Conservation (phyloP, 2,113 vertebrate species). For the Spilogale gracilis region DNA sequence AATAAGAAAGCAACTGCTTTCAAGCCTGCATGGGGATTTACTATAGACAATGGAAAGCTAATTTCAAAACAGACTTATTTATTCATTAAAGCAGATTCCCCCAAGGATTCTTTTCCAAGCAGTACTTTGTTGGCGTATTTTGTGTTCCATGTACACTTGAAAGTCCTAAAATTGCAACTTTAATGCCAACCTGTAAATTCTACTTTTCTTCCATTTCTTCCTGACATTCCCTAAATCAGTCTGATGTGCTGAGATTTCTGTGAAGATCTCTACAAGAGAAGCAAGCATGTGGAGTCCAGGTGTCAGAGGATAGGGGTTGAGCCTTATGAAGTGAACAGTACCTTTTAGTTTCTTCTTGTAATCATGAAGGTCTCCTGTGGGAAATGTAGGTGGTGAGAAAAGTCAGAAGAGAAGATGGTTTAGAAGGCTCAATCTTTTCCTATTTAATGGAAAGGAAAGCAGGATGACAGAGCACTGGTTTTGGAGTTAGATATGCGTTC, state of each 20-base stretch:
- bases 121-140: slow-evolving; percentile 5
- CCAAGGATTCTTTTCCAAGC: slow-evolving; percentile 25
- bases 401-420: neutral
- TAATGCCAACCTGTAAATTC: neutral
- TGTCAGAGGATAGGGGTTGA: neutral
- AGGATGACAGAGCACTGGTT: neutral
- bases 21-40: neutral
- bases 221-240: slow-evolving; percentile 25
- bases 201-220: neutral
- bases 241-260: slow-evolving; percentile 27
- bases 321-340: neutral
- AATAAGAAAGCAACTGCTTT: slow-evolving; percentile 64
- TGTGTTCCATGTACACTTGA: slow-evolving; percentile 15
- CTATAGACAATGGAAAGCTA: slow-evolving; percentile 64
- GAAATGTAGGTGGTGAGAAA: neutral
- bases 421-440: neutral
- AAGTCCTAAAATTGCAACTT: slow-evolving; percentile 30
- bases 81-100: slow-evolving; percentile 65
- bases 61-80: slow-evolving; percentile 70
- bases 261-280: neutral
- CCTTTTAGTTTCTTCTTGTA: neutral
- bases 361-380: neutral
- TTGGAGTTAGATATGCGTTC: neutral
- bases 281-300: neutral
- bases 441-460: neutral